Evolutionary conservation across 2,888 invertebrate genomes (phyloP).

Genomic region (Phlogophora meticulosa): DNA sequence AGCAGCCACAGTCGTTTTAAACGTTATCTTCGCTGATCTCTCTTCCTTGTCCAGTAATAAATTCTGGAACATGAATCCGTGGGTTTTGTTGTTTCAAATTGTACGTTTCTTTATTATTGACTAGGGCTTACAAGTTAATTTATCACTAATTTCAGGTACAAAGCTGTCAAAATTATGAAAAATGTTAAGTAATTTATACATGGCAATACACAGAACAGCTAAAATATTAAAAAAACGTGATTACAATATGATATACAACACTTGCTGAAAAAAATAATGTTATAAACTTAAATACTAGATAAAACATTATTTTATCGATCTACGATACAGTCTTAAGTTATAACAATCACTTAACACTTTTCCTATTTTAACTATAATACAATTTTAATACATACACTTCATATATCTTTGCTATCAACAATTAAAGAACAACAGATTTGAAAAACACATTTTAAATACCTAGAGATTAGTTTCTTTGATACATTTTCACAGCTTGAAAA

Average conservation of each 20-base stretch:
- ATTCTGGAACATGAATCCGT: conserved; percentile 85
- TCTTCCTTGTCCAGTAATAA: conserved; percentile 86
- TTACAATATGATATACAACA: neutral
- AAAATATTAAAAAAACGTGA: neutral
- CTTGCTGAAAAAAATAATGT: neutral
- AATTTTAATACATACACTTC: conserved; percentile 66
- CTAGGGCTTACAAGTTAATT: conserved; percentile 13
- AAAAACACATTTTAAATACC: neutral
- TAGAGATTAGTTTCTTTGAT: too few relatives aligned
- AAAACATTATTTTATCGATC: neutral
- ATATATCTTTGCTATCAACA: neutral
- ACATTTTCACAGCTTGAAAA: too few relatives aligned
- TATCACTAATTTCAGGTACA: conserved; percentile 37
- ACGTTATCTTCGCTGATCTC: conserved; percentile 83
- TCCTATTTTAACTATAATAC: conserved; percentile 69
- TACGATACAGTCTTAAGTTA: conserved; percentile 3
- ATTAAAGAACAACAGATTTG: neutral
- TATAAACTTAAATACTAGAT: conserved; percentile 10
- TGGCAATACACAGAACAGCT: conserved; percentile 24
- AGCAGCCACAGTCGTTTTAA: conserved; percentile 82
- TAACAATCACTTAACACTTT: conserved; percentile 70
- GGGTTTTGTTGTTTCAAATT: conserved; percentile 52
- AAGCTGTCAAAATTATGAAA: conserved; percentile 64
- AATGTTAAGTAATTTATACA: conserved; percentile 68
- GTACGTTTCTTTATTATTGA: conserved; percentile 23